phyloP scores from a whole-genome alignment of 1,140 invertebrate species.

The Drosophila serrata region DNA sequence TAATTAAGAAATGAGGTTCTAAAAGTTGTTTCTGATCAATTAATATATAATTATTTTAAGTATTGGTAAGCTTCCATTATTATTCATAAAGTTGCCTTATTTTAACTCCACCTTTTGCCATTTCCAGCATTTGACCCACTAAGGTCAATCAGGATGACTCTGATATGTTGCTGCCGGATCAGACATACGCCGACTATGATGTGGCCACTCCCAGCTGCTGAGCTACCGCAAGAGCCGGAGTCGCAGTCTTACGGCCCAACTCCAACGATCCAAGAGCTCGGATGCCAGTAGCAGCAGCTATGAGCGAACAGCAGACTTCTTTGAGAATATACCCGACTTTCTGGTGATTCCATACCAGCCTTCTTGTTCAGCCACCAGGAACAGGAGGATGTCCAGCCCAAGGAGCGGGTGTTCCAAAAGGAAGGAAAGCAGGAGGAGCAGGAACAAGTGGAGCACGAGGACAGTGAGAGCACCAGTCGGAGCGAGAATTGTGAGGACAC shows the following conservation, averaged over 20 bases:
- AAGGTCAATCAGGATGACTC: constrained; percentile 69
- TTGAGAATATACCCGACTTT: constrained; percentile 81
- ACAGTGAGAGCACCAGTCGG: constrained; percentile 41
- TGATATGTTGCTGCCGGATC: constrained; percentile 88
- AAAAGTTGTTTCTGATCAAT: no score
- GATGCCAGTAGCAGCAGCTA: constrained; percentile 63
- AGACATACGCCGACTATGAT: constrained; percentile 87
- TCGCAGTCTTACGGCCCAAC: constrained; percentile 29
- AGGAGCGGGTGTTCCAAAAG: background rate
- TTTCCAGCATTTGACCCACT: constrained; percentile 20
- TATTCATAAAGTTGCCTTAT: no score
- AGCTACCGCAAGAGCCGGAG: constrained; percentile 46
- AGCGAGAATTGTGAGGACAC: constrained; percentile 53
- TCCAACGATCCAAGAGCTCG: constrained; percentile 46
- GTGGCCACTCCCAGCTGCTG: constrained; percentile 66
- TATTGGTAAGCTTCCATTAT: no score
- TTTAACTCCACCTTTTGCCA: no score
- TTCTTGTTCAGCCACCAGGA: constrained; percentile 53
- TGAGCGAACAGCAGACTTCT: constrained; percentile 74
- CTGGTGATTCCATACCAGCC: constrained; percentile 62
- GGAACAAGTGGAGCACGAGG: constrained; percentile 5
- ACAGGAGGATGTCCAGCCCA: constrained; percentile 22
- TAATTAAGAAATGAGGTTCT: no score
- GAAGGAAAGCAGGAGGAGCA: no score
- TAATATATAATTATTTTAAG: no score